Percentiles rank a stretch among this genome's conserved stretches.
Conservation (phyloP, 92 coral and sea anemone species). For the Actinernus sp. region DNA sequence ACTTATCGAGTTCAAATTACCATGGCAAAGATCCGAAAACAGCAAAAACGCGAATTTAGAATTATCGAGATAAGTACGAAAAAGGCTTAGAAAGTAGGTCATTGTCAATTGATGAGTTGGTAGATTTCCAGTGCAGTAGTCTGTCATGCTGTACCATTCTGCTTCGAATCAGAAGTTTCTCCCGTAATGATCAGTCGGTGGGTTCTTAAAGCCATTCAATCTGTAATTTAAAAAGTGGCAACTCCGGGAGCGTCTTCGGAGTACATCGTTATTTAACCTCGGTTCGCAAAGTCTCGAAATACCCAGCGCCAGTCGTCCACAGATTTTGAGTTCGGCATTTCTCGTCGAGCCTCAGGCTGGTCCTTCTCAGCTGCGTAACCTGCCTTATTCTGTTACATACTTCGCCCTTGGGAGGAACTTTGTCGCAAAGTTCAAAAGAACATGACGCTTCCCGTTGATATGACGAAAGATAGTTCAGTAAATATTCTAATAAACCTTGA, state of each 20-base stretch:
- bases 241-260: conserved; percentile 73
- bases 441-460: too few relatives aligned
- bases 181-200: conserved; percentile 88
- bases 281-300: conserved; percentile 53
- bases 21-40: conserved; percentile 39
- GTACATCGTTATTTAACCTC: conserved; percentile 79
- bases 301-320: conserved; percentile 85
- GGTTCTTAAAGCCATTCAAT: conserved; percentile 69
- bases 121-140: conserved; percentile 60
- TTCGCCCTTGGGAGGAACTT: too few relatives aligned
- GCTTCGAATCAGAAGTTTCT: conserved; percentile 79
- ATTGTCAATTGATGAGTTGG: conserved; percentile 74
- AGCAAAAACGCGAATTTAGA: conserved; percentile 60
- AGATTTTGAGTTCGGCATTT: conserved; percentile 26
- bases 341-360: conserved; percentile 71
- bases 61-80: conserved; percentile 58
- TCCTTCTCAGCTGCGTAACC: conserved; percentile 52
- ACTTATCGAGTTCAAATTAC: conserved; percentile 35
- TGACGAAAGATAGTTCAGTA: too few relatives aligned
- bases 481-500: too few relatives aligned
- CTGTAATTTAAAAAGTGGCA: conserved; percentile 75
- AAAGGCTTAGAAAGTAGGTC: conserved; percentile 57
- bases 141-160: conserved; percentile 2
- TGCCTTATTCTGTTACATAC: too few relatives aligned
- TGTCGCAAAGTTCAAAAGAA: too few relatives aligned